Evolutionary conservation across 1,140 invertebrate species (phyloP), one percentile per base, ranked within the genome.

Genomic region (Drosophila tropicalis): DNA sequence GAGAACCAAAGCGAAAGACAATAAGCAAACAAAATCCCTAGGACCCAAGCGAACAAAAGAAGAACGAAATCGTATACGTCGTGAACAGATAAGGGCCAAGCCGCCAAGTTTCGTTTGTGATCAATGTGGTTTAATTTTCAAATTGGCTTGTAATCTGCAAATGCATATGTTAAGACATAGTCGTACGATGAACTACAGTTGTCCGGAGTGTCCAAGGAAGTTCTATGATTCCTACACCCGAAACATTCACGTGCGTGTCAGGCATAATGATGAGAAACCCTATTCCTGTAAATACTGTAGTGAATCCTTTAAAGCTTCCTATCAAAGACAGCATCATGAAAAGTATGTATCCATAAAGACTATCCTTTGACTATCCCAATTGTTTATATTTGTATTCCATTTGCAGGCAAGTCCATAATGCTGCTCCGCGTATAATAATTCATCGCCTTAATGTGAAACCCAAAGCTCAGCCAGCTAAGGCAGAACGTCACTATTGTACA

Each of bases 161-260:
- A 83, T 86, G 10, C 83, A 86, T 25, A 81, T 81, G 66, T 54
- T 85, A 1, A 67, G 83, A 0, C 83, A 86, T 47, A 76, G 44
- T 3, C 71, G 70, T 6, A 89, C 79, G 1, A 86, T 89, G 25
- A 89, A 86, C 44, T 86, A 71, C 39, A 25, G 54, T 1, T 86
- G 83, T 36, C 29, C 56, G 4, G 83, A 86, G 25, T 86, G 83
- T 19, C 69, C 79, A 0, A 79, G 70, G 55, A 68, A 71, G 13
- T 87, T 87, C 39, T 86, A 86, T 36, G 84, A 87, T 40, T 72
- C 83, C 9, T 86, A 87, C 29, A 87, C 83, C 72, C 69, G 79
- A 36, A 86, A 86, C 36, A 86, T 86, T 4, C 83, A 86, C 39
- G 63, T 86, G 5, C 79, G 83, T 2, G 74, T 89, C 6, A 57